Base-by-base conservation (phyloP, 2,797 vertebrate species). In the Etheostoma nigrum region DNA sequence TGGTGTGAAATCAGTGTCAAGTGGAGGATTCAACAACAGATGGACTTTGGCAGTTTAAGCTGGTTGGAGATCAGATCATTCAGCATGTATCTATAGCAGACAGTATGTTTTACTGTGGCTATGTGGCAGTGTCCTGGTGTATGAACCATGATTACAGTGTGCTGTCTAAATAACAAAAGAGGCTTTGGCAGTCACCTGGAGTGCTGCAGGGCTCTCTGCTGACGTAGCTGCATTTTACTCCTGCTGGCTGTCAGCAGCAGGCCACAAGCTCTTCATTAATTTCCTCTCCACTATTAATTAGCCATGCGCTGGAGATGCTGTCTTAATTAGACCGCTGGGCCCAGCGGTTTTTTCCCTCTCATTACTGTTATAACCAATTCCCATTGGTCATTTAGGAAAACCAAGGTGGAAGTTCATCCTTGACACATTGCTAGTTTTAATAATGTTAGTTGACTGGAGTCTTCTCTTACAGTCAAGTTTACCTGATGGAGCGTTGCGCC, bases 221-320 rank as follows among this genome's bases (percentile, higher is more conserved):
- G 87, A 90, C 82, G 67, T 81, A 62, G 88, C 85, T 78, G 80
- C 79, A 82, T 89, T 89, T 89, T 85, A 57, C 88, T 85, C 88
- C 88, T 79, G 89, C 86, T 83, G 86, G 78, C 87, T 88, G 88
- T 91, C 90, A 91, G 83, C 82, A 65, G 80, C 83, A 78, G 72
- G 81, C 89, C 73, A 72, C 87, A 77, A 88, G 84, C 84, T 92
- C 84, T 91, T 89, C 89, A 92, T 93, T 93, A 87, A 91, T 93
- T 91, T 92, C 77, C 83, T 86, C 80, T 84, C 74, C 75, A 48
- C 83, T 87, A 92, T 95, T 95, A 94, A 95, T 95, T 92, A 93
- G 89, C 88, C 76, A 76, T 78, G 86, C 74, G 40, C 80, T 59
- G 60, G 79, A 92, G 92, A 91, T 79, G 67, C 77, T 80, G 80